phyloP scores from a whole-genome alignment of 2,113 vertebrate species.

The Meleagris gallopavo region DNA sequence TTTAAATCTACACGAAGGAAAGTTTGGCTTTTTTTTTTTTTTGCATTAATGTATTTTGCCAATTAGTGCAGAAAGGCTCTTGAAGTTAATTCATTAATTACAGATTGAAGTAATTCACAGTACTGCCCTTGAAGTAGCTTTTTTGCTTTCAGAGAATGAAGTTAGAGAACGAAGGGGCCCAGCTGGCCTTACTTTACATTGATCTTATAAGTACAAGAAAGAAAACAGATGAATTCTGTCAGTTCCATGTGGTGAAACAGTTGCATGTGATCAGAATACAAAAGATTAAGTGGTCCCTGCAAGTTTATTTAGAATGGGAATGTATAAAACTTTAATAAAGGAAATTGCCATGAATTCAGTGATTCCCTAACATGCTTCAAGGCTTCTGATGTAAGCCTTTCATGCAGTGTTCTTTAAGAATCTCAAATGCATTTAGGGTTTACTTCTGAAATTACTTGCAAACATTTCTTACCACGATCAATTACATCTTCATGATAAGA shows the following conservation, averaged over 20 bases:
- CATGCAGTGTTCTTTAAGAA: conserved; percentile 9
- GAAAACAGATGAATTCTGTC: neutral
- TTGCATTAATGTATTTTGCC: neutral
- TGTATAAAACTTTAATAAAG: conserved; percentile 26
- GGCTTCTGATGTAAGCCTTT: conserved; percentile 8
- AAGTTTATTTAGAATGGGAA: neutral
- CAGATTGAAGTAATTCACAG: neutral
- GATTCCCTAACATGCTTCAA: conserved; percentile 31
- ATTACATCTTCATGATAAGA: neutral
- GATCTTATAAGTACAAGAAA: neutral
- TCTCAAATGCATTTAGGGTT: neutral
- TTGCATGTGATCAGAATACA: neutral
- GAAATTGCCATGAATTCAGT: conserved; percentile 1
- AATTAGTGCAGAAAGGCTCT: neutral
- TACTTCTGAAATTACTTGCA: conserved; percentile 18
- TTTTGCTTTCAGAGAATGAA: neutral
- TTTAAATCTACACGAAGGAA: neutral
- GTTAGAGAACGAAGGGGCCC: neutral
- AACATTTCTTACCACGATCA: neutral
- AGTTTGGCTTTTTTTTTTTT: neutral
- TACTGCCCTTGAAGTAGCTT: neutral
- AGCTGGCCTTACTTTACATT: neutral
- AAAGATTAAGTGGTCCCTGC: neutral
- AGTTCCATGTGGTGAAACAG: neutral
- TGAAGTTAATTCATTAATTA: conserved; percentile 3